phyloP scores from a whole-genome alignment of 2,113 vertebrate genomes.

The Hyla sarda region DNA sequence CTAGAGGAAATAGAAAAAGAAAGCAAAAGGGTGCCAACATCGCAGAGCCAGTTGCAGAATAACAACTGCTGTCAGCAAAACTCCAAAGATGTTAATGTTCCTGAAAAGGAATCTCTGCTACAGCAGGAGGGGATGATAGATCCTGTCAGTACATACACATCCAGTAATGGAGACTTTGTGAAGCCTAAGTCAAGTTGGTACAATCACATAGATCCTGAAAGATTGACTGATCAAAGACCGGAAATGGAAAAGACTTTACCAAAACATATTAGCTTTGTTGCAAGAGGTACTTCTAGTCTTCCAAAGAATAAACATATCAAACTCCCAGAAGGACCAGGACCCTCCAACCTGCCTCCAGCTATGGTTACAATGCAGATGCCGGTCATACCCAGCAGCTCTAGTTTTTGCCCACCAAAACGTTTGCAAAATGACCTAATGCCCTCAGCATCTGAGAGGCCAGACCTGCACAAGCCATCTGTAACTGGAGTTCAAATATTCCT shows the following conservation, averaged over 20 bases:
- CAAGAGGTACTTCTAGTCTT: slow-evolving; percentile 77
- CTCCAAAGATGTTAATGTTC: slow-evolving; percentile 60
- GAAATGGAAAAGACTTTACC: slow-evolving; percentile 63
- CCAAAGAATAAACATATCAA: slow-evolving; percentile 71
- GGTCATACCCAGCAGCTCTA: slow-evolving; percentile 48
- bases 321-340: not conserved
- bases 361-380: not conserved
- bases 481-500: slow-evolving; percentile 89
- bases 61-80: not conserved
- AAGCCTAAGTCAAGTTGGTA: not conserved
- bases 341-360: not conserved
- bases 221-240: not conserved
- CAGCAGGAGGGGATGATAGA: not conserved
- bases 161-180: not conserved
- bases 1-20: slow-evolving; percentile 92
- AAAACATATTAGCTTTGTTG: slow-evolving; percentile 76
- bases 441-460: slow-evolving; percentile 43
- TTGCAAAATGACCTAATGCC: slow-evolving; percentile 48
- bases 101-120: not conserved
- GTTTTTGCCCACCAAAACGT: not conserved
- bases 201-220: not conserved
- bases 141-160: not conserved
- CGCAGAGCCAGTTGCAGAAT: too few relatives aligned
- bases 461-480: slow-evolving; percentile 71
- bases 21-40: slow-evolving; percentile 64